phyloP scores from a whole-genome alignment of 2,888 invertebrate species.

The Sphaeridia pumilis region DNA sequence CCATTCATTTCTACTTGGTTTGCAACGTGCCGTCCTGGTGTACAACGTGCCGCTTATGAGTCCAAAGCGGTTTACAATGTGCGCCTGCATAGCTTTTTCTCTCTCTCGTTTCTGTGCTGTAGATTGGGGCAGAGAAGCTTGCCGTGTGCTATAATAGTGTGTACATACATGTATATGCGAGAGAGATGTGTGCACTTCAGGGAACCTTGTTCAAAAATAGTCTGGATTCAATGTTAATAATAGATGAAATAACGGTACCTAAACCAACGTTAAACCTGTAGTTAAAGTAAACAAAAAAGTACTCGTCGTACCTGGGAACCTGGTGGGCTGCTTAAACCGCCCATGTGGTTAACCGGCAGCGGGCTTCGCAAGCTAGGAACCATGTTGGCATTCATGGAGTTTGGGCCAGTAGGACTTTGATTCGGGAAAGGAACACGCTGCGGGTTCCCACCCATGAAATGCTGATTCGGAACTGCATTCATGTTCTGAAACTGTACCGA shows the following conservation, averaged over 20 bases:
- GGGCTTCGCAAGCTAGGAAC: slow-evolving; percentile 28
- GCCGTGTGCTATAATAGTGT: too few relatives aligned
- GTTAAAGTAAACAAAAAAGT: neutral
- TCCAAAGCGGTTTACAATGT: too few relatives aligned
- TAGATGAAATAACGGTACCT: neutral
- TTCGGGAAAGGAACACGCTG: slow-evolving; percentile 31
- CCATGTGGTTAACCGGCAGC: slow-evolving; percentile 32
- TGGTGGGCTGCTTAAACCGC: slow-evolving; percentile 34
- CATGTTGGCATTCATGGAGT: slow-evolving; percentile 20
- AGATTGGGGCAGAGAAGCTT: too few relatives aligned
- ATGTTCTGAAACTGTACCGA: slow-evolving; percentile 21
- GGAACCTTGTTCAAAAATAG: neutral
- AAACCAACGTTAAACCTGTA: neutral
- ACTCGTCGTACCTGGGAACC: slow-evolving; percentile 20
- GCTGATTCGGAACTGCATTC: slow-evolving; percentile 12
- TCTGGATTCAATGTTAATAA: neutral
- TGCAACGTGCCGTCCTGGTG: too few relatives aligned
- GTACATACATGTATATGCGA: too few relatives aligned
- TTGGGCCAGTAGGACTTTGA: slow-evolving; percentile 32
- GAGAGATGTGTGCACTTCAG: too few relatives aligned
- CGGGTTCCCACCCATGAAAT: slow-evolving; percentile 19
- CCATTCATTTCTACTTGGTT: too few relatives aligned
- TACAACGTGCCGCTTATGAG: too few relatives aligned
- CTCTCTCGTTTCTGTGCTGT: too few relatives aligned
- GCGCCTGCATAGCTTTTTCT: too few relatives aligned